Conservation (phyloP, 2,113 vertebrate genomes). For the Leptosomus discolor region DNA sequence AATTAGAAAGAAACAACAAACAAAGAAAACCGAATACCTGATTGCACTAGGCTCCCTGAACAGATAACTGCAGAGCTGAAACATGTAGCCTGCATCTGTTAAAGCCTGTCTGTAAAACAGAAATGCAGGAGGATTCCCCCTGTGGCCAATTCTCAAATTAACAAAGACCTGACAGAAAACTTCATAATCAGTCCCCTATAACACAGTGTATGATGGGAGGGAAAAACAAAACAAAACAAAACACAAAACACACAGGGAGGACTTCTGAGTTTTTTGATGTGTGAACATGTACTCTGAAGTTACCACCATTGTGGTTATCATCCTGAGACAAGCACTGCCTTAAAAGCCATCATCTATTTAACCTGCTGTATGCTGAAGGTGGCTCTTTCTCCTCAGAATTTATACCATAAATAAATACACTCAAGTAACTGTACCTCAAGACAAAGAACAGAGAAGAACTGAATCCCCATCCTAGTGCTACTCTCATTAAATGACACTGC, state of each 20-base stretch:
- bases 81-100: neutral
- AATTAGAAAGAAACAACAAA: neutral
- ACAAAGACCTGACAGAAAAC: neutral
- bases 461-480: neutral
- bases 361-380: neutral
- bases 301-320: neutral
- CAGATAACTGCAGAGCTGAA: neutral
- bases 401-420: neutral
- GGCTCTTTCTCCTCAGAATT: neutral
- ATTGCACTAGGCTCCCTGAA: neutral
- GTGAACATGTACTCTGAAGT: neutral
- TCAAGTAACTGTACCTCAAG: neutral
- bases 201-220: neutral
- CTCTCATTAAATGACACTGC: neutral
- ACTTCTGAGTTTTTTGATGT: neutral
- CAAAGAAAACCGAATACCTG: neutral
- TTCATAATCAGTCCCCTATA: neutral
- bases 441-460: neutral
- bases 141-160: neutral
- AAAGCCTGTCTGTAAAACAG: neutral
- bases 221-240: neutral
- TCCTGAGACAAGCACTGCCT: neutral
- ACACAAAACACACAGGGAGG: too few relatives aligned
- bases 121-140: neutral
- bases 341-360: neutral